Evolutionary conservation across 2,888 invertebrate species (phyloP), one percentile per base, ranked within the genome.

Genomic region (Leptinotarsa tumamoca): DNA sequence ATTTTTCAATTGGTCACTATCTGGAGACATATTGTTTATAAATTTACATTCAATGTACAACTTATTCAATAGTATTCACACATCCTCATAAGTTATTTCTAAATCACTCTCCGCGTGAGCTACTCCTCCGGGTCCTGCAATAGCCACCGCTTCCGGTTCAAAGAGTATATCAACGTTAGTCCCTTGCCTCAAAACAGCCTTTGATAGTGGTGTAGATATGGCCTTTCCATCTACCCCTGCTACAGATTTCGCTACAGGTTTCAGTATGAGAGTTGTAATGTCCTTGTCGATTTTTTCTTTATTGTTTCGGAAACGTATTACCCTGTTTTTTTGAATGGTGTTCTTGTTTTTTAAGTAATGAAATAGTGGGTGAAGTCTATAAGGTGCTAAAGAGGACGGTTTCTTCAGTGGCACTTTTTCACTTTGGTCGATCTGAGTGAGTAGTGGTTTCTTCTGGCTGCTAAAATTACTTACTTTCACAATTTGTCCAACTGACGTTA

Each of bases 51-150:
- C 54, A 17, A 54, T 5, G 2, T 54, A 54, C 13, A 10, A 66
- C 7, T 49, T 58, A 15, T 14, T 23, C 56, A 17, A 67, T 66
- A 58, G 18, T 70, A 5, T 54, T 54, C 54, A 69, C 27, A 70
- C 67, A 69, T 87, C 85, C 73, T 87, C 87, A 79, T 88, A 89
- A 75, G 78, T 85, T 78, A 89, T 88, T 79, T 89, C 91, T 77
- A 95, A 90, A 86, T 94, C 93, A 73, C 94, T 94, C 84, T 94
- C 91, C 0, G 95, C 94, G 84, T 94, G 94, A 0, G 95, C 95
- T 68, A 93, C 91, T 13, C 95, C 95, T 4, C 94, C 94, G 51
- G 94, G 94, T 7, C 95, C 95, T 3, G 91, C 94, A 4, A 95
- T 90, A 4, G 95, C 95, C 0, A 93, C 90, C 0, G 94, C 93